phyloP scores from a whole-genome alignment of 2,113 vertebrate genomes.

The Protobothrops flavoviridis region DNA sequence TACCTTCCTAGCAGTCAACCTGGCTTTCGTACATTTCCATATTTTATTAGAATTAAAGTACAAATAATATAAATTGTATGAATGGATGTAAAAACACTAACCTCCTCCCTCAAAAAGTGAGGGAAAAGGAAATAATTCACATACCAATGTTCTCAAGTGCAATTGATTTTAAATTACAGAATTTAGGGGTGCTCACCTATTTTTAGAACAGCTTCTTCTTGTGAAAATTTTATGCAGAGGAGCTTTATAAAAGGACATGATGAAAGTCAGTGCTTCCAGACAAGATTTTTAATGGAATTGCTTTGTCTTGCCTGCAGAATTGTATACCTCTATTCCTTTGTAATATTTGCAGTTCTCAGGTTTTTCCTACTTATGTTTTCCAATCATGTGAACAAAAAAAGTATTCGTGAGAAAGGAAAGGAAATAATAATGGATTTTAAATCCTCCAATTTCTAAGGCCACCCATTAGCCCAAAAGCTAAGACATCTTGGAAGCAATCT shows the following conservation, averaged over 20 bases:
- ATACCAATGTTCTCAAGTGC: background rate
- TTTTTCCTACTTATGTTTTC: background rate
- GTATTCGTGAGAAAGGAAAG: background rate
- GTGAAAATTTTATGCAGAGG: background rate
- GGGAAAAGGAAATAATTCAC: background rate
- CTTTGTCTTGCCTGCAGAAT: background rate
- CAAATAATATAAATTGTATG: background rate
- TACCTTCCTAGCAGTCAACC: background rate
- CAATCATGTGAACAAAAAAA: background rate
- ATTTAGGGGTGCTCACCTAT: background rate
- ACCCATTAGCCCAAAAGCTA: background rate
- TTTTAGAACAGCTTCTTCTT: background rate
- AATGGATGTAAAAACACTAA: background rate
- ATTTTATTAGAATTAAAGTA: background rate
- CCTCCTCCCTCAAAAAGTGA: background rate
- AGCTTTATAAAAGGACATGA: background rate
- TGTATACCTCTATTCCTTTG: background rate
- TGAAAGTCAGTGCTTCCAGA: background rate
- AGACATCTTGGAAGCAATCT: background rate
- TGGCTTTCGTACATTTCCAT: background rate
- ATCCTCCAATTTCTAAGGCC: background rate
- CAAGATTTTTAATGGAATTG: background rate
- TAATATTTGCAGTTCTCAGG: background rate
- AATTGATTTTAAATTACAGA: background rate
- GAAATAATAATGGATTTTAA: background rate